Evolutionary conservation across 2,113 vertebrate species (phyloP), one percentile per base, ranked within the genome.

Genomic region (Ardeotis arabs): DNA sequence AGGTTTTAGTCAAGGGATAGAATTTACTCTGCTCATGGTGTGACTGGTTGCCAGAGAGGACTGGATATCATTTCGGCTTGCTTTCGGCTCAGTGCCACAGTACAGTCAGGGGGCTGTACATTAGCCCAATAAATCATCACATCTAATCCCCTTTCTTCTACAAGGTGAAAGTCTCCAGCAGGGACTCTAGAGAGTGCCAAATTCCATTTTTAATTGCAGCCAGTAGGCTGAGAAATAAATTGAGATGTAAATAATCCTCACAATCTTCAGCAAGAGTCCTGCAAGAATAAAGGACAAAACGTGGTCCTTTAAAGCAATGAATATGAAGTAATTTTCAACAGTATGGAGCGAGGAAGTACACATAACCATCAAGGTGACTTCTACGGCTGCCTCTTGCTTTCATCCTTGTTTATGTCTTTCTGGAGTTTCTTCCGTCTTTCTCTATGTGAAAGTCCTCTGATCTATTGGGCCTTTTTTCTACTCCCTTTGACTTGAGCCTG

Each of bases 121-220:
- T 1, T 4, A 80, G 55, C 37, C 80, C 72, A 89, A 7, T 93
- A 91, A 96, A 93, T 90, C 86, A 92, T 45, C 28, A 45, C 37
- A 87, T 82, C 75, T 73, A 86, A 93, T 85, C 41, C n/a, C 9
- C 28, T 75, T 87, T 84, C 73, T 93, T 83, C 84, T 58, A 47
- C 56, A 93, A 95, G 72, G 85, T 92, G 79, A 84, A 84, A 91
- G 49, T 72, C 69, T 94, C 69, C 88, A 89, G 39, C 45, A 89
- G 74, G 5, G 25, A 35, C 45, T 90, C 78, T 56, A 41, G 23
- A 86, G 64, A 94, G 13, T 55, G 35, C 52, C 84, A 84, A 78
- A 93, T 90, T 92, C 64, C 37, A 69, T 60, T 95, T 89, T 79
- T 91, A 93, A 91, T 95, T 95, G 75, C 2, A 8, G 64, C 21